Percentiles rank a stretch among this genome's conserved stretches.
phyloP scores from a whole-genome alignment of 2,113 vertebrate species.

The Scytalopus superciliaris region DNA sequence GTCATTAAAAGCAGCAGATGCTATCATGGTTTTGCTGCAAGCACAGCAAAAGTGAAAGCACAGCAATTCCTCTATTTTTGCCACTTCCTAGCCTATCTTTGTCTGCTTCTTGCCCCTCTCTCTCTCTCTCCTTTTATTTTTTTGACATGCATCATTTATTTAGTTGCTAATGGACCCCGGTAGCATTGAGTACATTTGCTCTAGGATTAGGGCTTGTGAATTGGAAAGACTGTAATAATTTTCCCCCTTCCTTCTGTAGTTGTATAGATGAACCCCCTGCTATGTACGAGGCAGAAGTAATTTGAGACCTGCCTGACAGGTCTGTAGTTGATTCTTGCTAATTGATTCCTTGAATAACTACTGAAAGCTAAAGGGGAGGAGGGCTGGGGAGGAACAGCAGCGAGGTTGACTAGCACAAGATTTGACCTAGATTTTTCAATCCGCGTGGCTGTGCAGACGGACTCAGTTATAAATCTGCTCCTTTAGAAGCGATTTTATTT shows the following conservation, averaged over 20 bases:
- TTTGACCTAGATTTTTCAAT: constrained; percentile 57
- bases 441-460: not conserved
- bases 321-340: not conserved
- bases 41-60: not conserved
- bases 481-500: not conserved
- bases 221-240: not conserved
- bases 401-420: constrained; percentile 1
- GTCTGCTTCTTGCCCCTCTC: not conserved
- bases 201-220: constrained; percentile 20
- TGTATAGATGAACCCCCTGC: not conserved
- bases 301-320: not conserved
- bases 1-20: constrained; percentile 37
- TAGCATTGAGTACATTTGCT: not conserved
- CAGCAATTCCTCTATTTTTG: not conserved
- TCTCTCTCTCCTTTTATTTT: not conserved
- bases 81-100: not conserved
- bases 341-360: constrained; percentile 14
- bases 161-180: not conserved
- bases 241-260: not conserved
- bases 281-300: not conserved
- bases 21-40: not conserved
- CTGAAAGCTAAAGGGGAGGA: not conserved
- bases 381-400: not conserved
- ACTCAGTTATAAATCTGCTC: constrained; percentile 15
- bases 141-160: not conserved